Percentiles rank a stretch among this genome's conserved stretches.
Conservation (phyloP, 2,888 invertebrate genomes). For the Orchestes rusci region DNA sequence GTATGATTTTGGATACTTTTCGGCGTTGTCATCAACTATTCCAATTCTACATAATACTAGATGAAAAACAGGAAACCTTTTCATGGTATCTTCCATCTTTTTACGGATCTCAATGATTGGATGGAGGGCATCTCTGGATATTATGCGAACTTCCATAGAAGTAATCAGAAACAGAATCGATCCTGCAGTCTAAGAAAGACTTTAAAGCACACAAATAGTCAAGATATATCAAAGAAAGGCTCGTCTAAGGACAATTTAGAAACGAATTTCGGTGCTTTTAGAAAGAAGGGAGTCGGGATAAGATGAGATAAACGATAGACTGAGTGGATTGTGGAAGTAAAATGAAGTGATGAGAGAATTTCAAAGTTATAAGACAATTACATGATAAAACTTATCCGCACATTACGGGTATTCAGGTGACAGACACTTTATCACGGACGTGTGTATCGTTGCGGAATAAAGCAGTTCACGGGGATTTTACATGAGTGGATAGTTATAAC, state of each 20-base stretch:
- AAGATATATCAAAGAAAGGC: slow-evolving; percentile 41
- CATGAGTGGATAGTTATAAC: too few species aligned
- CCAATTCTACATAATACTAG: too few species aligned
- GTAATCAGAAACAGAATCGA: slow-evolving; percentile 36
- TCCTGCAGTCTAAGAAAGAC: slow-evolving; percentile 31
- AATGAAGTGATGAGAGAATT: slow-evolving; percentile 42
- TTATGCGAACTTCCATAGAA: slow-evolving; percentile 26
- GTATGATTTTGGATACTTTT: too few species aligned
- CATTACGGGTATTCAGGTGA: neutral
- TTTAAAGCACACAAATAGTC: slow-evolving; percentile 40
- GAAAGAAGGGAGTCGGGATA: slow-evolving; percentile 38
- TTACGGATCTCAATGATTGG: slow-evolving; percentile 20
- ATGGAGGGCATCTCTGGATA: slow-evolving; percentile 16
- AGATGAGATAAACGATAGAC: slow-evolving; percentile 41
- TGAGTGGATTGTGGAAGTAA: slow-evolving; percentile 40
- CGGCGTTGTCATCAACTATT: too few species aligned
- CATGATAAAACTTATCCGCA: slow-evolving; percentile 32
- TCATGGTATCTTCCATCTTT: too few species aligned
- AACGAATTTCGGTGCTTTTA: slow-evolving; percentile 39
- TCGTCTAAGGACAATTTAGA: slow-evolving; percentile 38
- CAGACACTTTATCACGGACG: slow-evolving; percentile 1
- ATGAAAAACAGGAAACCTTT: too few species aligned
- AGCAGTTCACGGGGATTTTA: too few species aligned
- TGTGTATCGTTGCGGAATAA: too few species aligned
- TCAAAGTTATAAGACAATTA: slow-evolving; percentile 40